Evolutionary conservation across 2,888 invertebrate genomes (phyloP).

Genomic region (Candidula unifasciata): DNA sequence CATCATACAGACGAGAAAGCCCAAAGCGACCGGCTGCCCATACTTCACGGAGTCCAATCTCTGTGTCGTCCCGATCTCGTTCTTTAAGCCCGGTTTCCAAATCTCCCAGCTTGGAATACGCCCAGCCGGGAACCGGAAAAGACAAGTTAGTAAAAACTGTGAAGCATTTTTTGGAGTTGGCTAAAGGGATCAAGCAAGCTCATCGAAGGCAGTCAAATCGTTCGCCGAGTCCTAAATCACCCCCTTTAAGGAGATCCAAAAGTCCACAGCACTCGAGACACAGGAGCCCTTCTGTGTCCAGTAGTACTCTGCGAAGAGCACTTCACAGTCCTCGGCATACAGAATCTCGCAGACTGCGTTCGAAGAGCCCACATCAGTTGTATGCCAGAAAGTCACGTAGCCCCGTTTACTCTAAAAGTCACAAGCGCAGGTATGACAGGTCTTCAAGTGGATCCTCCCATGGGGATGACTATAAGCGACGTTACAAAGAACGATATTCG

Average conservation of each 20-base stretch:
- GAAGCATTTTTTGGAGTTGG: conserved; percentile 39
- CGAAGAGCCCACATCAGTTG: conserved; percentile 21
- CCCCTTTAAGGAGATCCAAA: not conserved
- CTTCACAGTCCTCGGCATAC: conserved; percentile 9
- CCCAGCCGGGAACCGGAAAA: not conserved
- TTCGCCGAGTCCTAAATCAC: conserved; percentile 31
- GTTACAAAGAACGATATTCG: not conserved
- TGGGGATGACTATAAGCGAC: not conserved
- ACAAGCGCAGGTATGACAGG: not conserved
- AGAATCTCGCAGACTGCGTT: conserved; percentile 1
- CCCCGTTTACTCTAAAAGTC: not conserved
- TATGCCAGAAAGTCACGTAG: conserved; percentile 30
- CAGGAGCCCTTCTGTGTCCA: conserved; percentile 3
- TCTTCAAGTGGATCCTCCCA: conserved; percentile 25
- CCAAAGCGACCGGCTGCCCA: not conserved
- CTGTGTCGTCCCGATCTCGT: conserved; percentile 46
- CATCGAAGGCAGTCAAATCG: not conserved
- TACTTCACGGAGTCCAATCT: conserved; percentile 45
- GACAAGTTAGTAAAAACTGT: conserved; percentile 43
- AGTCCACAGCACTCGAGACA: not conserved
- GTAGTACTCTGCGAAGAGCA: not conserved
- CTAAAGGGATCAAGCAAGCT: conserved; percentile 30
- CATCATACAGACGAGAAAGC: conserved; percentile 7
- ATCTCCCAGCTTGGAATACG: conserved; percentile 34
- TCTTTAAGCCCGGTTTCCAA: conserved; percentile 49